Evolutionary conservation across 2,888 invertebrate genomes (phyloP).

Genomic region (Drosophila anomalata): DNA sequence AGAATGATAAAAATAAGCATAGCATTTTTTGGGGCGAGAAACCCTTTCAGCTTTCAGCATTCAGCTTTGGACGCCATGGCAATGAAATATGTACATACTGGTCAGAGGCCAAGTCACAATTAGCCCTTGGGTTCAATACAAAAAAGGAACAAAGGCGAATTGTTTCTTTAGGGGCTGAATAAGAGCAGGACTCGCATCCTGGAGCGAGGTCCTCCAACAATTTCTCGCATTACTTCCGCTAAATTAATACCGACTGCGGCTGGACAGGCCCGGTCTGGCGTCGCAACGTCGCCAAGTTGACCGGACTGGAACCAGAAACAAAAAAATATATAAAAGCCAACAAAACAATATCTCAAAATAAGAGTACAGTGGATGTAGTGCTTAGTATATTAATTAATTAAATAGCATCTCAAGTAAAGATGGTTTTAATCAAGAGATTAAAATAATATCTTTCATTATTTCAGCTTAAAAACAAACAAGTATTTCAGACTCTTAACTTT

Average conservation of each 20-base stretch:
- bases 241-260: conserved; percentile 82
- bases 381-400: background rate
- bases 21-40: conserved; percentile 39
- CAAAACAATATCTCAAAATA: conserved; percentile 32
- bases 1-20: conserved; percentile 64
- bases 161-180: conserved; percentile 15
- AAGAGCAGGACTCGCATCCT: conserved; percentile 9
- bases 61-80: conserved; percentile 19
- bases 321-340: conserved; percentile 22
- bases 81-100: conserved; percentile 33
- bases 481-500: background rate
- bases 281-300: conserved; percentile 64
- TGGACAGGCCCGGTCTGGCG: conserved; percentile 57
- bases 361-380: conserved; percentile 24
- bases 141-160: conserved; percentile 31
- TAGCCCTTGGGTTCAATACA: conserved; percentile 45
- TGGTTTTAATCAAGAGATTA: background rate
- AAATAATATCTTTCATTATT: background rate
- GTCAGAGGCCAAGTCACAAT: conserved; percentile 37
- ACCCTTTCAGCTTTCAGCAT: conserved; percentile 43
- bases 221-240: conserved; percentile 82
- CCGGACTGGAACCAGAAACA: conserved; percentile 26
- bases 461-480: background rate
- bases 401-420: background rate
- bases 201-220: conserved; percentile 57